Evolutionary conservation across 2,888 invertebrate genomes (phyloP).

Genomic region (Hoplodrina blanda): DNA sequence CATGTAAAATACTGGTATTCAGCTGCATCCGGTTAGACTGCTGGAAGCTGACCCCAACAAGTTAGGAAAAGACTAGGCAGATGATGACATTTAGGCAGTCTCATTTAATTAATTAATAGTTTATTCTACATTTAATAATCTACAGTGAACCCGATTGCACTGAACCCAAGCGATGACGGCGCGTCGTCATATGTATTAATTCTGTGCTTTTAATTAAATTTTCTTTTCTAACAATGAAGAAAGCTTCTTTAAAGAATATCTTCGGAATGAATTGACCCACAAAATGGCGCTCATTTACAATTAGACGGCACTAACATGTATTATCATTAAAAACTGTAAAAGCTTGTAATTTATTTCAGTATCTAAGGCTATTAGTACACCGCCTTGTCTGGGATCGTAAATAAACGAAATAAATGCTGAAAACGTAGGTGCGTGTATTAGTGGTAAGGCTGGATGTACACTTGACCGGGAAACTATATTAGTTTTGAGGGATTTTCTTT

Average conservation of each 20-base stretch:
- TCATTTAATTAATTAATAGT: too few relatives aligned
- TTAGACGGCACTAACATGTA: constrained; percentile 39
- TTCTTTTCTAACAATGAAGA: not conserved
- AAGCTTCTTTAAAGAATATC: not conserved
- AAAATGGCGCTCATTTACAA: constrained; percentile 48
- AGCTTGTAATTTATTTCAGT: constrained; percentile 49
- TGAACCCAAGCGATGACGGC: too few relatives aligned
- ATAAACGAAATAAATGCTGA: constrained; percentile 43
- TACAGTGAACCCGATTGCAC: too few relatives aligned
- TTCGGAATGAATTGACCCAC: constrained; percentile 1
- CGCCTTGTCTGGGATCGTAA: constrained; percentile 22
- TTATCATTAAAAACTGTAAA: constrained; percentile 48
- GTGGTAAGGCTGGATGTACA: constrained; percentile 28
- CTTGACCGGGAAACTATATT: not conserved
- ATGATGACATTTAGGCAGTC: too few relatives aligned
- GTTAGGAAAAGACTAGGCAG: too few relatives aligned
- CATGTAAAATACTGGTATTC: too few relatives aligned
- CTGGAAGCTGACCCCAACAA: too few relatives aligned
- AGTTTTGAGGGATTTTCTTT: not conserved
- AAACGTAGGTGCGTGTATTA: constrained; percentile 28
- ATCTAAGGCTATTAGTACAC: constrained; percentile 50
- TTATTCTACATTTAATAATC: too few relatives aligned
- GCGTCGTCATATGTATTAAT: too few relatives aligned
- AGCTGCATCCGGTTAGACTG: too few relatives aligned
- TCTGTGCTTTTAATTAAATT: not conserved